Evolutionary conservation across 2,797 vertebrate species (phyloP), one percentile per base, ranked within the genome.

Genomic region (Otus scops): DNA sequence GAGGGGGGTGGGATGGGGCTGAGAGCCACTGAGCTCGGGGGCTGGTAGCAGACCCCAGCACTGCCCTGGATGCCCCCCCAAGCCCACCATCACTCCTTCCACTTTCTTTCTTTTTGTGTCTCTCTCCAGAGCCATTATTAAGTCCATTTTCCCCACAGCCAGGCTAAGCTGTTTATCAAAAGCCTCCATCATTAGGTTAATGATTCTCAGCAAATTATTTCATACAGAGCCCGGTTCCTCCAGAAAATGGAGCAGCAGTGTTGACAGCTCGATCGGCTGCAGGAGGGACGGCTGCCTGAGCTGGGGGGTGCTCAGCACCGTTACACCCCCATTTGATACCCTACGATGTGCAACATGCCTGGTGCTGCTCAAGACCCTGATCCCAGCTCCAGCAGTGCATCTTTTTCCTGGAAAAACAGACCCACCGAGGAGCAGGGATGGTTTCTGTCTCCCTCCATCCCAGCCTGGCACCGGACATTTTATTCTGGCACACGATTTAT

Each of bases 141-240:
- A 97, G 85, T 69, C 93, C 85, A 51, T 97, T 97, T 93, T 10
- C 87, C 87, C 78, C 77, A 24, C 61, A 92, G 95, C 91, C 70
- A 41, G 91, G 89, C 95, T 95, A 93, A 98, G 95, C 95, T 16
- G 53, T 95, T 98, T 97, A 97, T 85, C 61, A 60, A 96, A 97
- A 98, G 71, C 92, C 96, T 95, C 84, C 92, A 60, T 96, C 96
- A 97, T 98, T 97, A 98, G 91, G 95, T 97, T 98, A 98, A 98
- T 95, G 97, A 97, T 81, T 97, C 96, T 92, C 91, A n/a, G 93
- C 97, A 97, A 98, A 97, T 97, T 96, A 96, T 97, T 97, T 83
- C 89, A 67, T 56, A 60, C 74, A 24, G 43, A 86, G 89, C 85
- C 91, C 1, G 6, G 85, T 94, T 97, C 97, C 96, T 96, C 94